Evolutionary conservation across 23 tunicate species (phyloP).

Genomic region (Halocynthia roretzi): DNA sequence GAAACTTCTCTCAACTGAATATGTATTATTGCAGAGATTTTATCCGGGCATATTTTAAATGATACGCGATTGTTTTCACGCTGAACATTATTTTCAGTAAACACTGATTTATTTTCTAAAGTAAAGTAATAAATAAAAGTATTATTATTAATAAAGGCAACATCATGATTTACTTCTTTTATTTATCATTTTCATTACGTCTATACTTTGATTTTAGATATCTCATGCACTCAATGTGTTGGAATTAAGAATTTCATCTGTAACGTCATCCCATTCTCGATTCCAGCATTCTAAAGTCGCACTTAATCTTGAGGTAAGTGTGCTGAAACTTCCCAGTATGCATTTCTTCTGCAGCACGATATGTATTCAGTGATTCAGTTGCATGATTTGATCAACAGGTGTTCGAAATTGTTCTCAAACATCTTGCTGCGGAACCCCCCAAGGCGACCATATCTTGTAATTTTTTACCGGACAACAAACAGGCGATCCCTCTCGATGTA

Average conservation of each 20-base stretch:
- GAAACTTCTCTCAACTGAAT: neutral
- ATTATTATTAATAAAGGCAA: too few species aligned
- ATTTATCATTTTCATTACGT: too few species aligned
- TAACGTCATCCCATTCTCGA: neutral
- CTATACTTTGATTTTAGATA: neutral
- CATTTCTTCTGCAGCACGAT: neutral
- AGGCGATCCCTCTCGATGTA: neutral
- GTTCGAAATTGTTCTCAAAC: conserved; percentile 1
- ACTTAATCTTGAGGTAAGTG: neutral
- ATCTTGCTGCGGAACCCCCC: conserved; percentile 4
- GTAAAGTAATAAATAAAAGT: too few species aligned
- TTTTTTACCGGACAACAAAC: neutral
- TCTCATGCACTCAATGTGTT: neutral
- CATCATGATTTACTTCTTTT: too few species aligned
- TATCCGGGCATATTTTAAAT: too few species aligned
- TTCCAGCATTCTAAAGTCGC: neutral
- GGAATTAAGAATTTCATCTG: neutral
- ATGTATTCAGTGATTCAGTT: neutral
- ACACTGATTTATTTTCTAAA: too few species aligned
- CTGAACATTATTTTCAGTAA: too few species aligned
- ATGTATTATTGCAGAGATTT: too few species aligned
- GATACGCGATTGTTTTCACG: too few species aligned
- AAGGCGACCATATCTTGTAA: conserved; percentile 2
- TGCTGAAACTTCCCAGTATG: neutral
- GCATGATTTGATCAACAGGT: neutral